Base-by-base conservation (phyloP, 2,113 vertebrate species). In the Solea solea region DNA sequence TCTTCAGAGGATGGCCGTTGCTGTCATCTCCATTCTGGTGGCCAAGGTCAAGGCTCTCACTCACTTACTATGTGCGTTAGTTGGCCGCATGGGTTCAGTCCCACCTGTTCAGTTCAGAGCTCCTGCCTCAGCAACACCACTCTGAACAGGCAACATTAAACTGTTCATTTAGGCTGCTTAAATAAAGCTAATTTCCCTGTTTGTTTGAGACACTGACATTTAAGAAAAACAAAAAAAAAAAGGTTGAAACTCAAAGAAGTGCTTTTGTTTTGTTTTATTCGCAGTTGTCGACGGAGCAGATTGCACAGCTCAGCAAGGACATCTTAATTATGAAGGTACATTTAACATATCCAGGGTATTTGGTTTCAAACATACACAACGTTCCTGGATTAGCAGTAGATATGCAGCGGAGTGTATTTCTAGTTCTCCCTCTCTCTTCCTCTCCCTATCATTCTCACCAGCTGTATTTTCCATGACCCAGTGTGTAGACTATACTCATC, bases 1-100 rank as follows among this genome's bases (percentile, higher is more conserved):
- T 66, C 95, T 98, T 88, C 96, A 97, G 89, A 95, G 95, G 81
- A 96, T 97, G 94, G 95, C 96, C 3, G 96, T 98, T 72, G 96
- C 96, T 13, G 95, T 99, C 71, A 95, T 98, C 88, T 96, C 96
- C 69, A 93, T 97, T 85, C 92, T 98, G 74, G 95, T 97, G 82
- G 95, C 95, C 79, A 96, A 97, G 96, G 97, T 98, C 91, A 59
- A 65, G 76, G 78, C 73, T 44, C 69, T 34, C n/a, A 28, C 64
- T 74, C 46, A 8, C 55, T 85, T 34, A 28, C 62, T 52, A 61
- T 73, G 56, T 60, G 62, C 45, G 12, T 75, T 80, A 69, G 68
- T 52, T 9, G 40, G 63, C 67, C 11, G 34, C 41, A 78, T 50
- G 72, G 76, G 69, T 76, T 67, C n/a, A 58, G 42, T 72, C 48